Evolutionary conservation across 2,797 vertebrate species (phyloP).

Genomic region (Thripadectes ignobilis): DNA sequence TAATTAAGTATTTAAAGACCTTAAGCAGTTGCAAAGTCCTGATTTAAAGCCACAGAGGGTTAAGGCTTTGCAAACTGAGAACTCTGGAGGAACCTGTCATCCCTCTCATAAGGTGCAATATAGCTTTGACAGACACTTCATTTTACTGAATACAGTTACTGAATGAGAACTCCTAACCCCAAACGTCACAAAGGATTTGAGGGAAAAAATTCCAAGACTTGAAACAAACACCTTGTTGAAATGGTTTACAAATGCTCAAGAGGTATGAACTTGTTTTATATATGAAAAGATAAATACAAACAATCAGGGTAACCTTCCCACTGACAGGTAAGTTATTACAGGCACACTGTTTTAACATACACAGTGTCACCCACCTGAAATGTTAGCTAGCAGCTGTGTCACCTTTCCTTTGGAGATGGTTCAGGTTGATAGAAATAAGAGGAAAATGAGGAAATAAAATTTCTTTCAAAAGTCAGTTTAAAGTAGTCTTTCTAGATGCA

Average conservation of each 20-base stretch:
- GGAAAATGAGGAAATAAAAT: background rate
- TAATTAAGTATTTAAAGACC: conserved; percentile 2
- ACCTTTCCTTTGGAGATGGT: background rate
- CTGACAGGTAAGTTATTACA: conserved; percentile 3
- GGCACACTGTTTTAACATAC: background rate
- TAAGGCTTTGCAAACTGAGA: background rate
- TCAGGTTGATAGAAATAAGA: background rate
- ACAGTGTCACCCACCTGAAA: background rate
- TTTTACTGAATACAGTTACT: background rate
- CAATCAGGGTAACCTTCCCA: background rate
- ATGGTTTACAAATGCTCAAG: background rate
- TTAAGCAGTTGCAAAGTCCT: background rate
- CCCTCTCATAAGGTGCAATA: background rate
- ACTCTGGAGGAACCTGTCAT: background rate
- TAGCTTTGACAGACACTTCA: background rate
- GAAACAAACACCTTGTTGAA: conserved; percentile 31
- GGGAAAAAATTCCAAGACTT: background rate
- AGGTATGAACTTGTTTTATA: conserved; percentile 24
- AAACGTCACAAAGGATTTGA: conserved; percentile 5
- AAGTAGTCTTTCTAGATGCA: background rate
- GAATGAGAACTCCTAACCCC: conserved; percentile 9
- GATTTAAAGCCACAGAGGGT: background rate
- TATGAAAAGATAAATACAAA: conserved; percentile 20
- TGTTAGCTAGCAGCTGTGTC: background rate
- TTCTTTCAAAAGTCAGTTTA: background rate